Evolutionary conservation across 2,888 invertebrate species (phyloP).

Genomic region (Platycnemis pennipes): DNA sequence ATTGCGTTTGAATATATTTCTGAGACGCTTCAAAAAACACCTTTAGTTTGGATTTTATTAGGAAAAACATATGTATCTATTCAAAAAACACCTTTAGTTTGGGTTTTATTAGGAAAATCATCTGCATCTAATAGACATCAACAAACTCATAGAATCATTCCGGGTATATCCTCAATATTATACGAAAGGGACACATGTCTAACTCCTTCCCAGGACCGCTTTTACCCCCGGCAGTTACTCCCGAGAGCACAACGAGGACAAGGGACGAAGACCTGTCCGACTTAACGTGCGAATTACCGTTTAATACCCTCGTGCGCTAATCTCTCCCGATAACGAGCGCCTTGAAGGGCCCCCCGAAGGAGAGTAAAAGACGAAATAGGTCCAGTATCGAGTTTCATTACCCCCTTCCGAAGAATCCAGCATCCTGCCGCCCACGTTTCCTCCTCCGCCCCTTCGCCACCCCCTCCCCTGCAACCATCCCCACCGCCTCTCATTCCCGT

Average conservation of each 20-base stretch:
- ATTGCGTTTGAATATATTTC: too few species aligned
- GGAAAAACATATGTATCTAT: too few species aligned
- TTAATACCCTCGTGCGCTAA: constrained; percentile 19
- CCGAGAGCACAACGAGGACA: not conserved
- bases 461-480: not conserved
- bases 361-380: not conserved
- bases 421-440: not conserved
- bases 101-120: too few species aligned
- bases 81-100: too few species aligned
- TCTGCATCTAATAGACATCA: not conserved
- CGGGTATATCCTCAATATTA: not conserved
- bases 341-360: not conserved
- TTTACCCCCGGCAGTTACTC: not conserved
- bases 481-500: not conserved
- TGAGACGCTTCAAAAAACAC: too few species aligned
- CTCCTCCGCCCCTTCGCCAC: not conserved
- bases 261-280: not conserved
- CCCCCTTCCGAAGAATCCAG: constrained; percentile 1
- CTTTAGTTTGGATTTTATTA: too few species aligned
- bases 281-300: constrained; percentile 44
- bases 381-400: constrained; percentile 25
- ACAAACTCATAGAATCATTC: not conserved
- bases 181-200: too few species aligned
- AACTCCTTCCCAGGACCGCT: not conserved
- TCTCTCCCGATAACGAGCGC: not conserved